phyloP scores from a whole-genome alignment of 2,113 vertebrate genomes.

The Recurvirostra avosetta region DNA sequence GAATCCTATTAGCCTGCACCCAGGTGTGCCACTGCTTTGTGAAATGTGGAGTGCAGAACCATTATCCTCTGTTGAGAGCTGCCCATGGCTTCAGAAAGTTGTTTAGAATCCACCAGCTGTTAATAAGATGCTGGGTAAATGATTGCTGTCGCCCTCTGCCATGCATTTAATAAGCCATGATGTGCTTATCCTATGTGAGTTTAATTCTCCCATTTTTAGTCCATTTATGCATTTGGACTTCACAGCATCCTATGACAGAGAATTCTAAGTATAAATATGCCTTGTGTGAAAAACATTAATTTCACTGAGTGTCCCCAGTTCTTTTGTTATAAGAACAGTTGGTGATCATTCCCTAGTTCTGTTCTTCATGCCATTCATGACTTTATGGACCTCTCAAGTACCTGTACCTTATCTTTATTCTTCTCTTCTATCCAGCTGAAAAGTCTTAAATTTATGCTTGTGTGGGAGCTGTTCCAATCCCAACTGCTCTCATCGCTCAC shows the following conservation, averaged over 20 bases:
- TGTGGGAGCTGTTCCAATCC: neutral
- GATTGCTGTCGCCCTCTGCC: neutral
- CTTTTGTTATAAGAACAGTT: neutral
- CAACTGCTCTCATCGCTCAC: neutral
- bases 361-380: neutral
- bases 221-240: neutral
- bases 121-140: neutral
- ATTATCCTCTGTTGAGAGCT: neutral
- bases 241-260: neutral
- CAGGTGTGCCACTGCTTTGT: neutral
- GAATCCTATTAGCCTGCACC: neutral
- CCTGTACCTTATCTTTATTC: neutral
- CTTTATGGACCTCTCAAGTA: neutral
- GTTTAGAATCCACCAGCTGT: neutral
- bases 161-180: neutral
- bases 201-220: neutral
- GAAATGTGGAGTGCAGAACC: neutral
- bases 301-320: neutral
- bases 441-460: neutral
- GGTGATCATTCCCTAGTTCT: neutral
- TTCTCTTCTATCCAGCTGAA: neutral
- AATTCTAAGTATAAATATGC: neutral
- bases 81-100: neutral
- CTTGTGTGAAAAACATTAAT: neutral
- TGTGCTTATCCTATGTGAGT: neutral